Percentiles rank a stretch among this genome's conserved stretches.
These are phyloP conservation scores for Coturnix japonica DNA, from an alignment of 2,113 vertebrate genomes.

Conservation along the genomic window DNA sequence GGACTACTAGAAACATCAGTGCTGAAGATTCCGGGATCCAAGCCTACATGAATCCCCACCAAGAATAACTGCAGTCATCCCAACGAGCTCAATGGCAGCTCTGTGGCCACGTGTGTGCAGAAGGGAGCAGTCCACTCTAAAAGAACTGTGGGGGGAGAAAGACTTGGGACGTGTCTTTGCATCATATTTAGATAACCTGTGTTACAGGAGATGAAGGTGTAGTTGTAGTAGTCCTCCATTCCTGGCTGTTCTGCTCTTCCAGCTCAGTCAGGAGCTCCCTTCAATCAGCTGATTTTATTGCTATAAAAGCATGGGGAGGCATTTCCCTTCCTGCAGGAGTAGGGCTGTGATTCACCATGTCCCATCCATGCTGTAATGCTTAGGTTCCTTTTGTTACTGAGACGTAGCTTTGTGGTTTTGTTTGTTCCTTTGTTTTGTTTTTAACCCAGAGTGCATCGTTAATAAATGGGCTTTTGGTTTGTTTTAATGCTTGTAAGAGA, in stretches of 20 bases:
- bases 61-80: constrained; percentile 23
- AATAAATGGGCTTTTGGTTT: background rate
- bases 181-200: constrained; percentile 53
- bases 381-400: constrained; percentile 48
- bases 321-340: constrained; percentile 46
- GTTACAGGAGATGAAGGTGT: constrained; percentile 24
- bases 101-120: constrained; percentile 58
- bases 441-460: background rate
- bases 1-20: constrained; percentile 78
- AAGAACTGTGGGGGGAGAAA: constrained; percentile 47
- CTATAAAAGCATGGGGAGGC: background rate
- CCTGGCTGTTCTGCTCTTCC: constrained; percentile 49
- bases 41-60: constrained; percentile 57
- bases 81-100: constrained; percentile 57
- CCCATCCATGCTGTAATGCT: constrained; percentile 61
- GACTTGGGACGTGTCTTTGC: constrained; percentile 36
- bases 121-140: constrained; percentile 36
- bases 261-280: constrained; percentile 21
- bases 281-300: background rate
- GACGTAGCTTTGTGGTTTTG: constrained; percentile 42
- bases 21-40: constrained; percentile 68
- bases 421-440: background rate
- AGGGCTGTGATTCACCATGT: constrained; percentile 24
- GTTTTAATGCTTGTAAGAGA: background rate
- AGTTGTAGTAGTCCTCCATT: constrained; percentile 14